Evolutionary conservation across 1,140 invertebrate genomes (phyloP).

Genomic region (Magallana ariakensis): DNA sequence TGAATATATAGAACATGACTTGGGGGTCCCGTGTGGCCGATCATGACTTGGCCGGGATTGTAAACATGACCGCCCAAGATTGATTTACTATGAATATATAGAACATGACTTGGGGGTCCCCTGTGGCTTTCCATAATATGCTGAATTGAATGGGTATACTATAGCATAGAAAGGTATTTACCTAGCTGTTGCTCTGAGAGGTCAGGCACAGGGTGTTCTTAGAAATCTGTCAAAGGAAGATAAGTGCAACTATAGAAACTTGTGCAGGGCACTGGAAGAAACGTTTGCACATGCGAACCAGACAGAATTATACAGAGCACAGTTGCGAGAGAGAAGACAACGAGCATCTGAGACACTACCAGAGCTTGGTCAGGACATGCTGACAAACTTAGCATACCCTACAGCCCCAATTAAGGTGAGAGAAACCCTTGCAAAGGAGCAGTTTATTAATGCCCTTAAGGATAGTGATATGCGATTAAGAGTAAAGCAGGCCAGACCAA

Average conservation of each 20-base stretch:
- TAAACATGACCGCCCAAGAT: too few relatives aligned
- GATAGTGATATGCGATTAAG: conserved; percentile 32
- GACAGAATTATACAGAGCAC: too few relatives aligned
- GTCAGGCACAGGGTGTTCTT: too few relatives aligned
- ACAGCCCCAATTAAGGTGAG: too few relatives aligned
- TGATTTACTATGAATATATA: not conserved
- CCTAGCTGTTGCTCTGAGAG: conserved; percentile 17
- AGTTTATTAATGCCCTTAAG: conserved; percentile 31
- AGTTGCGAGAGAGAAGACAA: too few relatives aligned
- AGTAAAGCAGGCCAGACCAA: not conserved
- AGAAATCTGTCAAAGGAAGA: too few relatives aligned
- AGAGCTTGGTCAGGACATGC: conserved; percentile 13
- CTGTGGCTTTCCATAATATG: conserved; percentile 35
- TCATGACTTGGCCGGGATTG: not conserved
- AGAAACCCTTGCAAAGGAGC: not conserved
- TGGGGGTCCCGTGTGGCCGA: not conserved
- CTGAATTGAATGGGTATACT: conserved; percentile 28
- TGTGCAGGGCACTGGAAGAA: too few relatives aligned
- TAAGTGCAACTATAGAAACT: too few relatives aligned
- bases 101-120: not conserved
- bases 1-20: not conserved
- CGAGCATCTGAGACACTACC: too few relatives aligned
- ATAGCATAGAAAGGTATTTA: conserved; percentile 10
- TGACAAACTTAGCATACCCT: not conserved
- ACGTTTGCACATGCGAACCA: too few relatives aligned